Evolutionary conservation across 2,888 invertebrate species (phyloP), one percentile per base, ranked within the genome.

Genomic region (Temnothorax rugatulus): DNA sequence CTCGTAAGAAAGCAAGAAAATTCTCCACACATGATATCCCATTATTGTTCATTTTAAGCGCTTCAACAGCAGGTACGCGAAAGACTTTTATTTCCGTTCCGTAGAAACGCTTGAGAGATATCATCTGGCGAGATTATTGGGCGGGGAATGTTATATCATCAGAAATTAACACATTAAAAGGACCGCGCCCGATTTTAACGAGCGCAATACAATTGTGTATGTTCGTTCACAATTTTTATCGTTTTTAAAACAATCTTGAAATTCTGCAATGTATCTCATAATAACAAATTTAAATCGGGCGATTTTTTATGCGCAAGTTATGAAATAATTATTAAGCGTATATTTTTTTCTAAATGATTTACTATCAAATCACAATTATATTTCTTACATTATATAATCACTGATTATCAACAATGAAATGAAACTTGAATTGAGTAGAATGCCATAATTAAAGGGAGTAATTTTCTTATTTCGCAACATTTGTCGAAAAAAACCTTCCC

Each of bases 1-100:
- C 34, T 84, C 71, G 57, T 84, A 90, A 83, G 87, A 76, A 88
- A 63, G 68, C 64, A 82, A 73, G 82, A 71, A 77, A 84, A 77
- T 84, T 84, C 82, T 86, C 76, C 75, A 87, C 85, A 83, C 90
- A 74, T 87, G 85, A 88, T 89, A 76, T 84, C 57, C 85, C 79
- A 87, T 89, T 90, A 87, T 90, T 83, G 73, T 79, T 79, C 79
- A 66, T 59, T 81, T 81, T 59, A 29, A 59, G 57, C 57, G 34
- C 38, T 25, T 63, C 61, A 41, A 47, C 81, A 25, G 29, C 68
- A 57, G 68, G 69, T 68, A 79, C 44, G 41, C 29, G 13, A 75
- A 41, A 47, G 57, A 71, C 18, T 59, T 47, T 81, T 81, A 79
- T 81, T 81, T 81, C 59, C 59, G 4, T 1, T 25, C 34, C 9